Evolutionary conservation across 2,797 vertebrate species (phyloP).

Genomic region (Huso huso): DNA sequence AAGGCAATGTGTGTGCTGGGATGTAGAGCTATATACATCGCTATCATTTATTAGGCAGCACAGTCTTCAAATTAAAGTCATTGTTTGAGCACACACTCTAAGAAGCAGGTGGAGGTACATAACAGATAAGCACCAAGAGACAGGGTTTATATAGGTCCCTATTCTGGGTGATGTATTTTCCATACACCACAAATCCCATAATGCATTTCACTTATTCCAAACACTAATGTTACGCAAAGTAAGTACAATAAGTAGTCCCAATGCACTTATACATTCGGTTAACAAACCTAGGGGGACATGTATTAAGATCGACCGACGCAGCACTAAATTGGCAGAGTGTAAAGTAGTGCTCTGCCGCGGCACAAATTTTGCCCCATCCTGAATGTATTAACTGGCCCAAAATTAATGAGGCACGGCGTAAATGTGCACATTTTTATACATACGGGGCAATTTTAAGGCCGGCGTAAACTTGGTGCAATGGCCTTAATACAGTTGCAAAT

Average conservation of each 20-base stretch:
- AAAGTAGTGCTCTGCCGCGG: too few relatives aligned
- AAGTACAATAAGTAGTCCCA: slow-evolving; percentile 63
- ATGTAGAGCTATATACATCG: slow-evolving; percentile 18
- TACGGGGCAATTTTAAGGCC: too few relatives aligned
- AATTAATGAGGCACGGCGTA: too few relatives aligned
- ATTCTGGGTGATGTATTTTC: slow-evolving; percentile 28
- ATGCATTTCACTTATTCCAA: slow-evolving; percentile 24
- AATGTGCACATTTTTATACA: too few relatives aligned
- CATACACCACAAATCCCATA: slow-evolving; percentile 22
- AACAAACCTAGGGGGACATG: slow-evolving; percentile 44
- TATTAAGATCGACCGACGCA: slow-evolving; percentile 18
- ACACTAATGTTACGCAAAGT: slow-evolving; percentile 42
- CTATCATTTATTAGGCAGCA: slow-evolving; percentile 30
- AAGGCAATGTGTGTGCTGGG: slow-evolving; percentile 20
- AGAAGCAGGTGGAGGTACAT: slow-evolving; percentile 20
- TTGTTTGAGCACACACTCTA: slow-evolving; percentile 31
- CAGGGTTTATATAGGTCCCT: slow-evolving; percentile 32
- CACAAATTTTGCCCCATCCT: too few relatives aligned
- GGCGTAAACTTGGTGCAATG: too few relatives aligned
- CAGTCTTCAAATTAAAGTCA: slow-evolving; percentile 28
- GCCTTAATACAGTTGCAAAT: too few relatives aligned
- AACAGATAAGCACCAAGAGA: slow-evolving; percentile 46
- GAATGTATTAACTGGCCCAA: too few relatives aligned
- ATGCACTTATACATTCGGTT: slow-evolving; percentile 55
- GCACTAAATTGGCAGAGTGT: too few relatives aligned